Evolutionary conservation across 2,113 vertebrate genomes (phyloP).

Genomic region (Bufo bufo): DNA sequence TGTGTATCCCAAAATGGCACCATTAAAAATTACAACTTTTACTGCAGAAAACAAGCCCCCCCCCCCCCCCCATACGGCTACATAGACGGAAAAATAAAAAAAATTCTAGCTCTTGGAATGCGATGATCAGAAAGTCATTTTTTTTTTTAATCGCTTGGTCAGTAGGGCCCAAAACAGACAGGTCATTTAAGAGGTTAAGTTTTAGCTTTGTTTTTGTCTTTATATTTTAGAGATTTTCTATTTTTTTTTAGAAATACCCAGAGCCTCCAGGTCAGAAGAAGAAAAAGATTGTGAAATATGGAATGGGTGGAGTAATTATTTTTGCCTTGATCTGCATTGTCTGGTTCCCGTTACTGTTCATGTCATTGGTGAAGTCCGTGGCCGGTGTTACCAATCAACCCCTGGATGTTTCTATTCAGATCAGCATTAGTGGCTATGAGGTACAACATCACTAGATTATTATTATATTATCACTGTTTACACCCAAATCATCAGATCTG

Average conservation of each 20-base stretch:
- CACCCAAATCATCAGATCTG: not conserved
- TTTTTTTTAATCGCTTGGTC: no score
- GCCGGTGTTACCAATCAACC: slow-evolving; percentile 75
- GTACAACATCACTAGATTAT: slow-evolving; percentile 60
- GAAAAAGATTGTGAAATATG: slow-evolving; percentile 74
- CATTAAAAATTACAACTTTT: no score
- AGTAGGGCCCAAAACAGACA: no score
- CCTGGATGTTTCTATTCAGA: slow-evolving; percentile 72
- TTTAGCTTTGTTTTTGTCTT: not conserved
- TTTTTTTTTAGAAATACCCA: slow-evolving; percentile 73
- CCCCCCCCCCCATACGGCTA: no score
- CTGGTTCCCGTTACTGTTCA: slow-evolving; percentile 79
- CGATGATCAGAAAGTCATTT: no score
- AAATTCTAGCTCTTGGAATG: no score
- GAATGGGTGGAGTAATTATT: slow-evolving; percentile 73
- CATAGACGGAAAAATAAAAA: no score
- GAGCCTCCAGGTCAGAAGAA: slow-evolving; percentile 76
- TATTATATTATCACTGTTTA: no score
- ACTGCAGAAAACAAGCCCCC: no score
- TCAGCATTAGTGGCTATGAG: slow-evolving; percentile 73
- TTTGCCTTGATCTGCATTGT: slow-evolving; percentile 69
- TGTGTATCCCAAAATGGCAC: no score
- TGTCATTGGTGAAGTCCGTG: slow-evolving; percentile 73
- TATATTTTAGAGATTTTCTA: not conserved
- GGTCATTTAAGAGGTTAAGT: not conserved